Evolutionary conservation across 1,140 invertebrate genomes (phyloP), one percentile per base, ranked within the genome.

Genomic region (Ephestia elutella): DNA sequence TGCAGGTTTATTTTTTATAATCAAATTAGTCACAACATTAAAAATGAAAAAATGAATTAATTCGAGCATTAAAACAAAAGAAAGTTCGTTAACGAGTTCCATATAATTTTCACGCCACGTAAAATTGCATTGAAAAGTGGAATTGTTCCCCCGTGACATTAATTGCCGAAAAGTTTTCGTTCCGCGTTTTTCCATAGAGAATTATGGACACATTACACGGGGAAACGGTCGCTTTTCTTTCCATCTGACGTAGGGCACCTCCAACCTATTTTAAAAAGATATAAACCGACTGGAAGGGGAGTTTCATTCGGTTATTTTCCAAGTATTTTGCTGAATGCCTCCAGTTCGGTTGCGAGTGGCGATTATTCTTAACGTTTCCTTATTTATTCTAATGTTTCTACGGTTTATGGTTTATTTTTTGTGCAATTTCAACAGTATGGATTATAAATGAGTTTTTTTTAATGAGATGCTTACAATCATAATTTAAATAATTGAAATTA

Each of bases 201-300:
- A 53, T 51, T 15, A 48, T 54, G 53, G 51, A 8, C 32, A n/a
- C 51, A 51, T 35, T 59, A 54, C 51, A 44, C 21, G 8, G 30
- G 50, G 25, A 59, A 59, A 38, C 49, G 50, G 48, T 18, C 58
- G 51, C 38, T 54, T 60, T 55, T 60, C 53, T 60, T 60, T 60
- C 51, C 58, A 54, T 58, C 51, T 60, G 58, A 60, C 58, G 56
- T 48, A n/a, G 38, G 51, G 50, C 57, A 57, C 49, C 50, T 62
- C 59, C 44, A 50, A 25, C 60, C 68, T 76, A 59, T 54, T 59
- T 55, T 60, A 60, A 57, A 53, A 60, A 60, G 58, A 60, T 55
- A 60, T 60, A 60, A 60, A 60, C 53, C 30, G 66, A 70, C 65
- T 69, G 60, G 28, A 53, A 25, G 50, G 50, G 50, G 50, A 53